These are phyloP conservation scores for Deilephila elpenor DNA, from an alignment of 2,888 invertebrate species.

Conservation along the genomic window DNA sequence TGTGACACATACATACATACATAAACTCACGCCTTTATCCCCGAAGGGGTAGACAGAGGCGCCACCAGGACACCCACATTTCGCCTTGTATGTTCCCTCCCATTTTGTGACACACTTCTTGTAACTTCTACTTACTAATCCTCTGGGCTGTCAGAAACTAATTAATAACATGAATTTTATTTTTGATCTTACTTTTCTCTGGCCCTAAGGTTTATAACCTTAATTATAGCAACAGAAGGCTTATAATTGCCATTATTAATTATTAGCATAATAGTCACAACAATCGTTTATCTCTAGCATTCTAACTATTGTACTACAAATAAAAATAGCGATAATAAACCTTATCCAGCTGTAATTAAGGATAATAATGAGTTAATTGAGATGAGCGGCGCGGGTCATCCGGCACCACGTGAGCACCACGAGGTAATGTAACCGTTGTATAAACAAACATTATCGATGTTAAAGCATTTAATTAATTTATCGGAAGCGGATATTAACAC, in stretches of 20 bases:
- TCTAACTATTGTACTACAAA: background rate
- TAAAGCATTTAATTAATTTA: background rate
- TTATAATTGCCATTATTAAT: no score
- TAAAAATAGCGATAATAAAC: background rate
- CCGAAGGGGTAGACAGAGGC: no score
- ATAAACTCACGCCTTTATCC: no score
- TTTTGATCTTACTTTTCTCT: no score
- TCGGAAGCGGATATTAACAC: background rate
- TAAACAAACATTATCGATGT: background rate
- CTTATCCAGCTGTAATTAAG: background rate
- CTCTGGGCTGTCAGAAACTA: no score
- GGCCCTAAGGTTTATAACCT: background rate
- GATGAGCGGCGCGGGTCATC: background rate
- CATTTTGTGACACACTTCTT: no score
- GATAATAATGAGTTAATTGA: background rate
- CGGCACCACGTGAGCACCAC: background rate
- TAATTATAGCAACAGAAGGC: no score
- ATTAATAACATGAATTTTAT: no score
- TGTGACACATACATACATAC: no score
- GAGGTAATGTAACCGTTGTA: slow-evolving; percentile 17
- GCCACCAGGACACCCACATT: no score
- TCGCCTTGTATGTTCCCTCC: no score
- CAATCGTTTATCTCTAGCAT: background rate
- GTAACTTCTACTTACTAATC: no score
- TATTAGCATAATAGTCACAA: background rate